These are phyloP conservation scores for Aleadryas rufinucha DNA, from an alignment of 2,113 vertebrate species.

Conservation along the genomic window DNA sequence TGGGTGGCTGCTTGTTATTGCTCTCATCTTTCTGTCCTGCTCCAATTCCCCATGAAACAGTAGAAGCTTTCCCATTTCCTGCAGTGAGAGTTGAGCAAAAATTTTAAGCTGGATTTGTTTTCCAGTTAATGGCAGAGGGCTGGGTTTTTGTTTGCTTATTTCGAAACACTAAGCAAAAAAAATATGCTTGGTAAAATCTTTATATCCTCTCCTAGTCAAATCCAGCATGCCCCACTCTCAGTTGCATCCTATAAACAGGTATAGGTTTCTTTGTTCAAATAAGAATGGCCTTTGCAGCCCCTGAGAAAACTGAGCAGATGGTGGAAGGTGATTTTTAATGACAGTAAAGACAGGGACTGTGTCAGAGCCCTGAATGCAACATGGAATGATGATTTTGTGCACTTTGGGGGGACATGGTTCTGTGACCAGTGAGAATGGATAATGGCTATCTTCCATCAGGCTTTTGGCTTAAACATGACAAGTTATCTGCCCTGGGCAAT, in stretches of 20 bases:
- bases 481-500: neutral
- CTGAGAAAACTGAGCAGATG: neutral
- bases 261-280: neutral
- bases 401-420: neutral
- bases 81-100: neutral
- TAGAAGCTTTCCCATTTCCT: neutral
- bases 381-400: neutral
- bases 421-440: neutral
- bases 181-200: neutral
- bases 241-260: neutral
- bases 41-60: neutral
- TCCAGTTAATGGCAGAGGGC: neutral
- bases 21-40: neutral
- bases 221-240: neutral
- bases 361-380: neutral
- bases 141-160: neutral
- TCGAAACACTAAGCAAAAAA: neutral
- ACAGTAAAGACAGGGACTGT: neutral
- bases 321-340: neutral
- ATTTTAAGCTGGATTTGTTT: neutral
- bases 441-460: neutral
- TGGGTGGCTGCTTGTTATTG: neutral
- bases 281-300: neutral
- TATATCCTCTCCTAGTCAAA: neutral
- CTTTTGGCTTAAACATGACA: neutral